Evolutionary conservation across 2,797 vertebrate species (phyloP).

Genomic region (Notolepis coatsorum): DNA sequence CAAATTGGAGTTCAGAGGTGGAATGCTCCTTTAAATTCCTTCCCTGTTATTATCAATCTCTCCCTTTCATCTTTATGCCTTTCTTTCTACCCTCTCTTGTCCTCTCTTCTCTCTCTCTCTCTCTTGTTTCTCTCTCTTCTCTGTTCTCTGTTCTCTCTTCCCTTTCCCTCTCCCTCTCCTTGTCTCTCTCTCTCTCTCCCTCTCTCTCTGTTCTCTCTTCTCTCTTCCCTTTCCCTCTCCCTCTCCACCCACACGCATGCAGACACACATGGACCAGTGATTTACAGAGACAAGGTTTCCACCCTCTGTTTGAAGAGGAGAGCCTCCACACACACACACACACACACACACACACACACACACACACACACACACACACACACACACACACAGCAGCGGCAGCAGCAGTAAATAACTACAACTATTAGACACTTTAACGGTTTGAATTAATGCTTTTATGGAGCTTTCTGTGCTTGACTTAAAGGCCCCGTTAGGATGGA

Average conservation of each 20-base stretch:
- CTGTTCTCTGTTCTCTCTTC: too few species aligned
- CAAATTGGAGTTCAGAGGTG: too few species aligned
- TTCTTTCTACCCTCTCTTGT: neutral
- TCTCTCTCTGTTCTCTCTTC: too few species aligned
- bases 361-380: neutral
- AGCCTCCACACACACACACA: too few species aligned
- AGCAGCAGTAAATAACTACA: constrained; percentile 58
- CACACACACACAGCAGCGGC: too few species aligned
- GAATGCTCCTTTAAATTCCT: neutral
- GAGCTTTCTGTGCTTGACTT: constrained; percentile 37
- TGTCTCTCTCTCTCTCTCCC: too few species aligned
- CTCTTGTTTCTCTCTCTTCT: neutral
- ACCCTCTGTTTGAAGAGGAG: constrained; percentile 24
- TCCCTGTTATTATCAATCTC: neutral
- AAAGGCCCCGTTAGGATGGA: constrained; percentile 1
- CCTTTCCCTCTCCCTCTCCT: too few species aligned
- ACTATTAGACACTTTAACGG: constrained; percentile 53
- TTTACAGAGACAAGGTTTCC: constrained; percentile 33
- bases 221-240: too few species aligned
- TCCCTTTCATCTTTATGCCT: neutral
- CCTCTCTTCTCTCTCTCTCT: neutral
- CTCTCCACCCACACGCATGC: too few species aligned
- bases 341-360: neutral
- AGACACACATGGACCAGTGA: constrained; percentile 25
- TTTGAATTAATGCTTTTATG: constrained; percentile 63